Conservation (phyloP, 2,797 vertebrate species). For the Merluccius polli region DNA sequence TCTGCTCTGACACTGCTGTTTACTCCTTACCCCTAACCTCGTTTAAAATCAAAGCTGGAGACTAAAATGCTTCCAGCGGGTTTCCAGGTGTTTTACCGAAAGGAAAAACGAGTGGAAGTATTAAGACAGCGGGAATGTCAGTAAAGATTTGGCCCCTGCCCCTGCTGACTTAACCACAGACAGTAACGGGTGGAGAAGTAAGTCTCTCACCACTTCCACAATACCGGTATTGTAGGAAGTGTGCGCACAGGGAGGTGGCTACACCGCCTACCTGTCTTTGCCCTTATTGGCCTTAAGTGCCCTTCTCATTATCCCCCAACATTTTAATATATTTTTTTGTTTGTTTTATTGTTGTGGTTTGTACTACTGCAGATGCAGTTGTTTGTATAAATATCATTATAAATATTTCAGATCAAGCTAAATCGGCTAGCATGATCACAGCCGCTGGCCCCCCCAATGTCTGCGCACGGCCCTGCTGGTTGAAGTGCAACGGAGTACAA, state of each 20-base stretch:
- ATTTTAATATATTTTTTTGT: no score
- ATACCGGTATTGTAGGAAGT: no score
- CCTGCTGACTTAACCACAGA: background rate
- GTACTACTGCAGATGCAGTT: background rate
- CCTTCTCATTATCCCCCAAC: no score
- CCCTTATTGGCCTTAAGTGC: no score
- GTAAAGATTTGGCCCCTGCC: background rate
- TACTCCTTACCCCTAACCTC: background rate
- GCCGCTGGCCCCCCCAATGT: no score
- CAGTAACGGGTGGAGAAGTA: background rate
- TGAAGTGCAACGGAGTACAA: no score
- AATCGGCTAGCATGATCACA: no score
- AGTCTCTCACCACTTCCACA: background rate
- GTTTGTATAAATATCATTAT: background rate
- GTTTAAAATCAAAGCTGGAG: conserved; percentile 1
- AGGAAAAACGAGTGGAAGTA: background rate
- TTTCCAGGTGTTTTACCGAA: background rate
- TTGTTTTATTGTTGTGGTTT: background rate
- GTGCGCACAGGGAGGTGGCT: no score
- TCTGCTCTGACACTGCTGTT: background rate
- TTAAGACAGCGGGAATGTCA: background rate
- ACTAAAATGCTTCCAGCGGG: background rate
- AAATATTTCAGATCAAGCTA: background rate
- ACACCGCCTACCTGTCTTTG: no score
- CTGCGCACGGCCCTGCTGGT: no score